Evolutionary conservation across 1,140 invertebrate genomes (phyloP), one percentile per base, ranked within the genome.

Genomic region (Drosophila sechellia): DNA sequence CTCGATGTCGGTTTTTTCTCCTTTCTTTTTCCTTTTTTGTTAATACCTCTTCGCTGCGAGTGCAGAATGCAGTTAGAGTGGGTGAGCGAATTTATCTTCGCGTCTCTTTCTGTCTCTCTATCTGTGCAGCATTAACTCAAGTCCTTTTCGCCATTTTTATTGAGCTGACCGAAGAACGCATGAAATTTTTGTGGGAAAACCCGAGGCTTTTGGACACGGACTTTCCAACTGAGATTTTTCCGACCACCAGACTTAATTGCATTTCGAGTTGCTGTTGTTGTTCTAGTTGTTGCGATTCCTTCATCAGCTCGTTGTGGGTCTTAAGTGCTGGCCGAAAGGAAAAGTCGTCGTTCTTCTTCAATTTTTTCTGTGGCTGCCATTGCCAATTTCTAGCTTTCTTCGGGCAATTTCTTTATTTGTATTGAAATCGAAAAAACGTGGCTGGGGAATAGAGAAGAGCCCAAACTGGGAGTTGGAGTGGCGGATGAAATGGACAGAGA

Each of bases 341-440:
- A 87, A 87, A 87, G 83, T 87, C 37, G 65, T 31, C 25, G 25
- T 5, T 27, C 5, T 31, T 31, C 31, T 25, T 13, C 48, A 31
- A 54, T 46, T 71, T 71, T 22, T 64, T 31, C 25, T 86, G 81
- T 64, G 70, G 78, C 79, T 86, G 81, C 81, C 83, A 83, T 77
- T 86, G 83, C 79, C 83, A 86, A 86, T 86, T 87, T 78, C 68
- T 68, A 46, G 79, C 77, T 72, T 66, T 68, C 71, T 72, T 49
- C 64, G 54, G 66, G 60, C 61, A 37, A 60, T 70, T 71, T 69
- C 64, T 81, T 73, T 77, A 78, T 81, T 81, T 81, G 76, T 79
- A 79, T 83, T 87, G 84, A 89, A 87, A 89, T 89, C 80, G 84
- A 89, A 89, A 89, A 89, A 89, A 77, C 84, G 79, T 72, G 71